Evolutionary conservation across 2,888 invertebrate genomes (phyloP).

Genomic region (Ferdinandea cuprea): DNA sequence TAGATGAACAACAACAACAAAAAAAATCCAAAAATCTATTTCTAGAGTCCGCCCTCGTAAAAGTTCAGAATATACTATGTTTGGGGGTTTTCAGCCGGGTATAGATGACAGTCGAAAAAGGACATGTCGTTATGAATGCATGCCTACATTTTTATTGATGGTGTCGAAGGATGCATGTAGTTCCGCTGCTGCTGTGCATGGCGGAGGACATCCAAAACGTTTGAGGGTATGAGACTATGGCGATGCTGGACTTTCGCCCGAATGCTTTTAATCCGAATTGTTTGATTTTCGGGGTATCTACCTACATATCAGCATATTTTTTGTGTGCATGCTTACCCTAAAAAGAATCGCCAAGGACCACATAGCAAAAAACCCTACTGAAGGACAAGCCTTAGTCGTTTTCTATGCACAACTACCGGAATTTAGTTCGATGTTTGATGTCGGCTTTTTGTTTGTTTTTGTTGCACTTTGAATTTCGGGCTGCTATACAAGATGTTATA

Average conservation of each 20-base stretch:
- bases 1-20: slow-evolving; percentile 1
- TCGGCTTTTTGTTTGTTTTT: slow-evolving; percentile 3
- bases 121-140: slow-evolving; percentile 73
- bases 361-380: neutral
- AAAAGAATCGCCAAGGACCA: slow-evolving; percentile 28
- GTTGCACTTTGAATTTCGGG: slow-evolving; percentile 21
- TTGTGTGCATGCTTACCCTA: neutral
- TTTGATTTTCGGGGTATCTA: slow-evolving; percentile 73
- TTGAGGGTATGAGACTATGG: slow-evolving; percentile 18
- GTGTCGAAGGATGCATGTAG: slow-evolving; percentile 74
- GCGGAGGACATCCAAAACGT: slow-evolving; percentile 48
- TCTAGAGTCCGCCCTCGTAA: slow-evolving; percentile 27
- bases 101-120: slow-evolving; percentile 41
- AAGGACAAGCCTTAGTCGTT: slow-evolving; percentile 36
- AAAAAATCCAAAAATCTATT: slow-evolving; percentile 21
- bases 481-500: slow-evolving; percentile 52
- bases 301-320: slow-evolving; percentile 64
- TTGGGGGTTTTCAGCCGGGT: neutral
- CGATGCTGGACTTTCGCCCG: slow-evolving; percentile 57
- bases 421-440: slow-evolving; percentile 55
- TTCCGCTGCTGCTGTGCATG: slow-evolving; percentile 68
- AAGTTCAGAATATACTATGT: slow-evolving; percentile 14
- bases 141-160: slow-evolving; percentile 74
- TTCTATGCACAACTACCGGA: slow-evolving; percentile 62
- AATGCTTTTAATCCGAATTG: slow-evolving; percentile 74